phyloP scores from a whole-genome alignment of 2,113 vertebrate species.

The Equus przewalskii region DNA sequence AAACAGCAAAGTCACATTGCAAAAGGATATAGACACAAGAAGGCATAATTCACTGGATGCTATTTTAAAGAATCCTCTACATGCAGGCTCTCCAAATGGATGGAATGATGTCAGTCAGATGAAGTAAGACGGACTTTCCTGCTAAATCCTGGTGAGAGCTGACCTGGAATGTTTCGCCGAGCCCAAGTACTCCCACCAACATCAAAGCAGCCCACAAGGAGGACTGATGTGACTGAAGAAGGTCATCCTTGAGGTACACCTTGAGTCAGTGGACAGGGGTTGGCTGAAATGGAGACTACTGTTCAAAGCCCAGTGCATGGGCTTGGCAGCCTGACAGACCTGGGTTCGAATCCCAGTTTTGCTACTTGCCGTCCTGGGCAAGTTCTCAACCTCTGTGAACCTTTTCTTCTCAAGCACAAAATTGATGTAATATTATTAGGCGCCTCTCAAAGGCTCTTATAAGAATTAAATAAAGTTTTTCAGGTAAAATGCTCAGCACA shows the following conservation, averaged over 20 bases:
- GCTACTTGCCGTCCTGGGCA: background rate
- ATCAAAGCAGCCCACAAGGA: background rate
- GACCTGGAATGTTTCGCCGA: background rate
- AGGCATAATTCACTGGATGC: background rate
- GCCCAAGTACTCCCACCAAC: background rate
- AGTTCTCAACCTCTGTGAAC: background rate
- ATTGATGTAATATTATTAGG: background rate
- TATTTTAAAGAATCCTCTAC: background rate
- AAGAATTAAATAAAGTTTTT: background rate
- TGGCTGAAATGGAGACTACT: background rate
- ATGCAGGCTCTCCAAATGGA: background rate
- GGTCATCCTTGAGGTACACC: background rate
- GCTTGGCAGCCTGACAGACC: background rate
- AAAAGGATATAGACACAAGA: background rate
- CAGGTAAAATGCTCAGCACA: background rate
- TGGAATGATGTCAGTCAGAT: background rate
- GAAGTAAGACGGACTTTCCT: background rate
- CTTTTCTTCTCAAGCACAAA: background rate
- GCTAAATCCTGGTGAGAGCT: background rate
- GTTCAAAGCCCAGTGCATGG: background rate
- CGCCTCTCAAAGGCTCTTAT: background rate
- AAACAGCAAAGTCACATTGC: background rate
- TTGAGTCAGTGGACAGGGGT: background rate
- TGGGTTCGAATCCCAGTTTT: background rate
- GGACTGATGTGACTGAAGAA: too few species aligned